phyloP scores from a whole-genome alignment of 1,140 invertebrate genomes.

The Sycobia sp. region DNA sequence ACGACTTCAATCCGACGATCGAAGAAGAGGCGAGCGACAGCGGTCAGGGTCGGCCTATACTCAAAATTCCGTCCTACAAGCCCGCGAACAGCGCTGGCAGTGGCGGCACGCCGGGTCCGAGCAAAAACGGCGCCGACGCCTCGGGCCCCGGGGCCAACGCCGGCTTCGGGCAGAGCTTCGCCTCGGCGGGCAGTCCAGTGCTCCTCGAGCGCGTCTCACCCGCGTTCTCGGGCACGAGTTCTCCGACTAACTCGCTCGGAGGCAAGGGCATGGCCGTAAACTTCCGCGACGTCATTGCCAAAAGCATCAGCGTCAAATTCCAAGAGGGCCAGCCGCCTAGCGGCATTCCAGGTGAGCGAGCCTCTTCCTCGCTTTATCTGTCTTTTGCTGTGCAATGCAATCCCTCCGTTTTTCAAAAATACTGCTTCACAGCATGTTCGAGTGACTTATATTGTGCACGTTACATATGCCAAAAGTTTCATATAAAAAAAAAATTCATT shows the following conservation, averaged over 20 bases:
- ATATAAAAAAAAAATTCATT: no score
- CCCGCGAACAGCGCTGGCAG: constrained; percentile 62
- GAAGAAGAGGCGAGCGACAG: constrained; percentile 64
- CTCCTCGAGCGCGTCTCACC: constrained; percentile 58
- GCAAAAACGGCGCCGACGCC: constrained; percentile 67
- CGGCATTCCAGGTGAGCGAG: constrained; percentile 23
- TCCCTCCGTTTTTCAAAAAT: no score
- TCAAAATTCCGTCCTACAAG: constrained; percentile 92
- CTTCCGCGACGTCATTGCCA: constrained; percentile 81
- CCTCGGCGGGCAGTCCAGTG: constrained; percentile 49
- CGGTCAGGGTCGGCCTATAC: constrained; percentile 71
- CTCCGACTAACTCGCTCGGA: constrained; percentile 57
- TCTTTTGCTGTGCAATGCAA: no score
- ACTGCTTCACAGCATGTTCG: no score
- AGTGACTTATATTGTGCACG: no score
- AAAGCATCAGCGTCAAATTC: constrained; percentile 87
- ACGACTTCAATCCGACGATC: constrained; percentile 58
- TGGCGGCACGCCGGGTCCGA: constrained; percentile 52
- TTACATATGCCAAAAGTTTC: no score
- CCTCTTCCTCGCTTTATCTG: no score
- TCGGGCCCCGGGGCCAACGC: constrained; percentile 43
- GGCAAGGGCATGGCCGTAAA: constrained; percentile 65
- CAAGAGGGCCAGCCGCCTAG: constrained; percentile 67
- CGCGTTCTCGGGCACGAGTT: constrained; percentile 57
- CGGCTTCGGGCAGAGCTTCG: constrained; percentile 55